phyloP scores from a whole-genome alignment of 1,140 invertebrate species.

The Acromyrmex heyeri region DNA sequence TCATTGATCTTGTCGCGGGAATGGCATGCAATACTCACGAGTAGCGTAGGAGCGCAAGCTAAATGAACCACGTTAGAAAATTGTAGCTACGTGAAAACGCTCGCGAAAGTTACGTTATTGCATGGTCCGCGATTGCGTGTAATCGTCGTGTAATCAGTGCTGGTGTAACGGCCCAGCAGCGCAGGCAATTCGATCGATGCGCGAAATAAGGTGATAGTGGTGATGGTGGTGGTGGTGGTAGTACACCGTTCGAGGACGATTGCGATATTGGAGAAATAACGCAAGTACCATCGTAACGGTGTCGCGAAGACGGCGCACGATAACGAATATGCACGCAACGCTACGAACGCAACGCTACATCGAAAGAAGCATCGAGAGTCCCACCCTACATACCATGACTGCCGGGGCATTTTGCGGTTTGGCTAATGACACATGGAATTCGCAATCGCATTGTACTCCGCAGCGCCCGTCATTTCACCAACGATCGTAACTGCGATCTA shows the following conservation, averaged over 20 bases:
- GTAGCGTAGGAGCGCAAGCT: conserved; percentile 3
- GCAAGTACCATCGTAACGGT: conserved; percentile 48
- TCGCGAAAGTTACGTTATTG: conserved; percentile 30
- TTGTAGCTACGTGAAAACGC: conserved; percentile 55
- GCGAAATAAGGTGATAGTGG: conserved; percentile 30
- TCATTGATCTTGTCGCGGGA: conserved; percentile 27
- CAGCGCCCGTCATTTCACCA: neutral
- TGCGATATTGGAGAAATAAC: conserved; percentile 47
- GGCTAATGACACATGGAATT: conserved; percentile 56
- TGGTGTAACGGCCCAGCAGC: conserved; percentile 19
- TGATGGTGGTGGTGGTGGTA: neutral
- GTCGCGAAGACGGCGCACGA: conserved; percentile 54
- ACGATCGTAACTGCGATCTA: conserved; percentile 30
- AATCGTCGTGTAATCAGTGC: conserved; percentile 68
- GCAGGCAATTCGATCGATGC: conserved; percentile 62
- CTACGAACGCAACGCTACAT: neutral
- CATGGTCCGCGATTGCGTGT: conserved; percentile 57
- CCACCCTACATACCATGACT: conserved; percentile 41
- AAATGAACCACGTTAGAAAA: conserved; percentile 48
- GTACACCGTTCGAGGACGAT: neutral
- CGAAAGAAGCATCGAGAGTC: conserved; percentile 39
- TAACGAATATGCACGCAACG: conserved; percentile 43
- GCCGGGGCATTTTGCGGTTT: conserved; percentile 56
- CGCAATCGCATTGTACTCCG: conserved; percentile 51
- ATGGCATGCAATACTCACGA: neutral